Evolutionary conservation across 1,140 invertebrate genomes (phyloP), one percentile per base, ranked within the genome.

Genomic region (Ips nitidus): DNA sequence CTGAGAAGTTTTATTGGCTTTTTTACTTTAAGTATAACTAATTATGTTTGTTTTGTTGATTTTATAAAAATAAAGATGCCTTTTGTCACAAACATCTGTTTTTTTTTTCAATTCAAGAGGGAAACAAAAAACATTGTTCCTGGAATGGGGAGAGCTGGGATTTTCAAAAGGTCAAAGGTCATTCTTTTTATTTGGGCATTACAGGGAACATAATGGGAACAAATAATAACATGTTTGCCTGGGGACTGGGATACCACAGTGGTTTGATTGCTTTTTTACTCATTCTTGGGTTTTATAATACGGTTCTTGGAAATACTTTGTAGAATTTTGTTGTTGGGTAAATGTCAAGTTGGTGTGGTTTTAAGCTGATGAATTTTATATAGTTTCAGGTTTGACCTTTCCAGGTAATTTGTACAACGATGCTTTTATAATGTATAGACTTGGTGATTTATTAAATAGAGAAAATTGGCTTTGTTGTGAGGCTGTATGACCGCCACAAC

Each of bases 1-100:
- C 53, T 80, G 59, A 45, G 42, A 22, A 4, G 38, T 57, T 45
- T 39, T 57, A 8, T 56, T 39, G 8, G 1, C 56, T 41, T 56
- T 45, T 60, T 1, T 47, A 45, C 1, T 50, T 50, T 50, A 50
- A 22, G 0, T 22, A 22, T 22, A 22, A 22, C 22, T 50, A 50
- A 8, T 50, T 6, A 50, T 0, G 1, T 8, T 50, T 50, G 45
- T 8, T 50, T 50, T 8, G 22, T 50, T 8, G 45, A 50, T 50
- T 8, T 50, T 50, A 50, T 22, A 8, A 8, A 8, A 2, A 50
- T 8, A 50, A 45, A 50, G 22, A 3, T 50, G 1, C 22, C 6
- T 50, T 3, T 50, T 50, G 3, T 50, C 22, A 22, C 22, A 22
- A 22, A 22, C 22, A 22, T 22, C 22, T 22, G 22, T 22, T 22